These are phyloP conservation scores for Ectemnius cavifrons DNA, from an alignment of 2,888 invertebrate species.

Conservation along the genomic window DNA sequence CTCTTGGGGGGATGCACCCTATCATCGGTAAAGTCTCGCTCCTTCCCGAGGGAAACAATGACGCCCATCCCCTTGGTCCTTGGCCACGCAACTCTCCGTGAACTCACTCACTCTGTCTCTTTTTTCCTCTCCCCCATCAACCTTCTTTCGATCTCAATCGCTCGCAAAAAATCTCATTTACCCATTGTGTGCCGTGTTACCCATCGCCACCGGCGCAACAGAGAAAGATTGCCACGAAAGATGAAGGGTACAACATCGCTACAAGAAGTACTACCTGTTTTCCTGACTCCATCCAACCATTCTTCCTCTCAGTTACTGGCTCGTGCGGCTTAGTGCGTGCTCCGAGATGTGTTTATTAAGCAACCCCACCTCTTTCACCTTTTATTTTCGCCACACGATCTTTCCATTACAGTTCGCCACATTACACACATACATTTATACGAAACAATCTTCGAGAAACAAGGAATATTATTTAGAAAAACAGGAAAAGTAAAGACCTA, in stretches of 20 bases:
- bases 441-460: too few species aligned
- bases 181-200: slow-evolving; percentile 73
- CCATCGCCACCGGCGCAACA: slow-evolving; percentile 39
- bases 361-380: slow-evolving; percentile 23
- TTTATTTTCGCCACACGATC: slow-evolving; percentile 30
- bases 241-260: slow-evolving; percentile 14
- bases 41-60: slow-evolving; percentile 72
- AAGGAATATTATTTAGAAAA: too few species aligned
- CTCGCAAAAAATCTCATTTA: slow-evolving; percentile 77
- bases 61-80: slow-evolving; percentile 59
- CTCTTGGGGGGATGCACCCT: slow-evolving; percentile 72
- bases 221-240: slow-evolving; percentile 23
- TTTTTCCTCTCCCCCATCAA: slow-evolving; percentile 37
- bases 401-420: too few species aligned
- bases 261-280: slow-evolving; percentile 30
- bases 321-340: slow-evolving; percentile 69
- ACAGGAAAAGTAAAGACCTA: too few species aligned
- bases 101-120: slow-evolving; percentile 40
- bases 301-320: slow-evolving; percentile 54
- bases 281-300: slow-evolving; percentile 15
- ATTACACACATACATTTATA: too few species aligned
- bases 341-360: slow-evolving; percentile 70
- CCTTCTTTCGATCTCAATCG: slow-evolving; percentile 74
- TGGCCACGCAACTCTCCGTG: slow-evolving; percentile 26
- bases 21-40: slow-evolving; percentile 73